Evolutionary conservation across 2,113 vertebrate species (phyloP), one percentile per base, ranked within the genome.

Genomic region (Ophthalmolycus amberensis): DNA sequence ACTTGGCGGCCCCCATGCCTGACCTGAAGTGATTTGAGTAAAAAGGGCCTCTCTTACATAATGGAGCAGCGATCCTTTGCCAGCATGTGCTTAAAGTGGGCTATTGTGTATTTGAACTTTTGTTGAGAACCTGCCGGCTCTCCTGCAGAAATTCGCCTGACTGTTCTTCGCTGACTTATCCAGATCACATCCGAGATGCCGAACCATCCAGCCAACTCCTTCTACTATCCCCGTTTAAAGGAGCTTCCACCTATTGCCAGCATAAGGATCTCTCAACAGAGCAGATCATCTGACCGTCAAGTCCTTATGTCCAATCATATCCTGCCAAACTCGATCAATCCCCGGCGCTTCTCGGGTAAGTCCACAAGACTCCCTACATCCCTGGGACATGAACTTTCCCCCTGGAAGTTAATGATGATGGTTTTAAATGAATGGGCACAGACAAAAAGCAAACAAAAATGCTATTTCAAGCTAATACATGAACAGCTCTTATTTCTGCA

Each of bases 151-250:
- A 50, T 83, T 86, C 60, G 27, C 59, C 34, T 42, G 9, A 46
- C 25, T 42, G 16, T 75, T 79, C 22, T 84, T 32, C 71, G 40
- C 62, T 52, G 80, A 71, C 0, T 77, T 52, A 8, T 82, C 37
- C 80, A 95, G 95, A 95, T 96, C 86, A 96, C 95, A 1, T 95
- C 95, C 72, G 94, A 96, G 88, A 92, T 95, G 88, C 95, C 95
- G 8, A 95, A 95, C 85, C 95, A 96, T 82, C 95, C 95, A 0
- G 95, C 93, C 59, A 96, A 95, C 88, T 96, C 95, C 44, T 96
- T 96, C 90, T 95, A 88, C 90, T 96, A 95, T 77, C 95, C 95
- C 20, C 92, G 95, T 27, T 78, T 96, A 8, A 75, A 91, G 38
- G 90, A 95, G 40, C 94, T 96, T 40, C 95, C 95, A 3, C 94